These are phyloP conservation scores for Apostichopus japonicus DNA, from an alignment of 35 echinoderm and acorn worm species.

Conservation along the genomic window DNA sequence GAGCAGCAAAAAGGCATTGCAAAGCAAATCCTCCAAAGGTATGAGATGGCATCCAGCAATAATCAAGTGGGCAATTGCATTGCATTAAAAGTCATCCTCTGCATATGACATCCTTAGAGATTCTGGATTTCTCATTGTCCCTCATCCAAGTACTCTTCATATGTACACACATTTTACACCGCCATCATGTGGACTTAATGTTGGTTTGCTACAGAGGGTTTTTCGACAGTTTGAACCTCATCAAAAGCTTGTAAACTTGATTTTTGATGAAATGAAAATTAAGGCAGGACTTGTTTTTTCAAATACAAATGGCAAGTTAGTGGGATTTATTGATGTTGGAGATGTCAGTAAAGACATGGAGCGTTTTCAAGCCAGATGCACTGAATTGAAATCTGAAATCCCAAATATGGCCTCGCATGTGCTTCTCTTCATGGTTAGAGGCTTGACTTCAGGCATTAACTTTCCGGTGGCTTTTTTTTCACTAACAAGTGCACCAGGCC, in stretches of 20 bases:
- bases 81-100: conserved; percentile 66
- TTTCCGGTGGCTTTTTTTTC: conserved; percentile 25
- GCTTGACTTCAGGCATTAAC: conserved; percentile 25
- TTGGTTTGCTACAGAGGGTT: neutral
- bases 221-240: neutral
- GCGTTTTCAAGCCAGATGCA: no score
- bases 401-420: neutral
- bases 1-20: conserved; percentile 56
- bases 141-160: conserved; percentile 58
- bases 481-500: neutral
- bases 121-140: conserved; percentile 57
- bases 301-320: no score
- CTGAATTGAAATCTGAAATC: no score
- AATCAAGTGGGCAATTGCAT: conserved; percentile 65
- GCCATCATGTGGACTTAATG: neutral
- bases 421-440: conserved; percentile 13
- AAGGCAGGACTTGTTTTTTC: no score
- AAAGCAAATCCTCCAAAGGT: conserved; percentile 36
- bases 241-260: neutral
- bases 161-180: conserved; percentile 57
- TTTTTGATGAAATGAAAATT: conserved; percentile 71
- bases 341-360: no score
- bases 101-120: conserved; percentile 64
- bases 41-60: conserved; percentile 82
- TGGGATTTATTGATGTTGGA: no score